Conservation (phyloP, 2,113 vertebrate genomes). For the Amazona guildingii region DNA sequence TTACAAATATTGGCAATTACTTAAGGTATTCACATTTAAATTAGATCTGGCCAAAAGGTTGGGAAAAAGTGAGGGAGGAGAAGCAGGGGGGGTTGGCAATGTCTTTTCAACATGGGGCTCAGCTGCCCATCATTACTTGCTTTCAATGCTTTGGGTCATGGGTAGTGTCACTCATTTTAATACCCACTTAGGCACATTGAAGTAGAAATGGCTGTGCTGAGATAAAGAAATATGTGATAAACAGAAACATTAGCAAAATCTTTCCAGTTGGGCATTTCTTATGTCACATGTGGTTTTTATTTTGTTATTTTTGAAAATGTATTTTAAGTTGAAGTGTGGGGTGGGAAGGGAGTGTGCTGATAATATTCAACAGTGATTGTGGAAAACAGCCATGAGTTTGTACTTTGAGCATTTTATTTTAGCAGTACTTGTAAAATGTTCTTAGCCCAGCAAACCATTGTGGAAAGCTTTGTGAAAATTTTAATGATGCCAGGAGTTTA, state of each 20-base stretch:
- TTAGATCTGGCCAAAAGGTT: constrained; percentile 48
- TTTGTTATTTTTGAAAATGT: background rate
- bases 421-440: background rate
- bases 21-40: constrained; percentile 70
- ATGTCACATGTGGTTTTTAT: background rate
- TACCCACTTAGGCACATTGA: constrained; percentile 36
- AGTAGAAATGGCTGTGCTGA: background rate
- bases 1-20: constrained; percentile 70
- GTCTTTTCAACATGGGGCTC: constrained; percentile 32
- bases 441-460: background rate
- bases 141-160: constrained; percentile 52
- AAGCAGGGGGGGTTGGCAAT: background rate
- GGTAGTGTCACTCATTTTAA: constrained; percentile 50
- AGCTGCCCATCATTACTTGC: constrained; percentile 57
- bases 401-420: background rate
- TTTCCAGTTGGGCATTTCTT: background rate
- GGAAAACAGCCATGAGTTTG: background rate
- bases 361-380: background rate
- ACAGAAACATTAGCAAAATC: constrained; percentile 4
- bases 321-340: background rate
- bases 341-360: background rate
- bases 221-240: constrained; percentile 24
- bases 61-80: constrained; percentile 32
- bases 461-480: constrained; percentile 19
- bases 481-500: constrained; percentile 17